Percentiles rank a stretch among this genome's conserved stretches.
Evolutionary conservation across 2,888 invertebrate species (phyloP).

Genomic region (Strigamia crassipes): DNA sequence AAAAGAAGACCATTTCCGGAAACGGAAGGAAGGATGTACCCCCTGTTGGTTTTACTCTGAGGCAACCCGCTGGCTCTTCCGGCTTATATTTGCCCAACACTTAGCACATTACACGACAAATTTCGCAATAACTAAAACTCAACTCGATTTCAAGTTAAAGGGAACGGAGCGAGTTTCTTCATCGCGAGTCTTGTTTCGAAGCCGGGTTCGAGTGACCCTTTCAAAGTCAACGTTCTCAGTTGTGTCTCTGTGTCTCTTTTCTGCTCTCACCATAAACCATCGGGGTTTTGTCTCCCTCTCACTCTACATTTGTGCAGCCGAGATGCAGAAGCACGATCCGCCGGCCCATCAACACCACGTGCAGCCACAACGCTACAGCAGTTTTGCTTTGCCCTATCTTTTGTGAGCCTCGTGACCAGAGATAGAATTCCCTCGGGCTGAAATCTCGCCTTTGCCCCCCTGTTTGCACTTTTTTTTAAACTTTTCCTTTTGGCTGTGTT

Average conservation of each 20-base stretch:
- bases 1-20: conserved; percentile 15
- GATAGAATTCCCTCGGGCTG: conserved; percentile 26
- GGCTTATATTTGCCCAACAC: conserved; percentile 18
- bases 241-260: background rate
- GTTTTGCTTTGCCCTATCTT: conserved; percentile 26
- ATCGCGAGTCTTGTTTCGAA: background rate
- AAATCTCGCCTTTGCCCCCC: background rate
- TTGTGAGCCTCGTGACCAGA: background rate
- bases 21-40: conserved; percentile 18
- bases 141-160: background rate
- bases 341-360: conserved; percentile 40
- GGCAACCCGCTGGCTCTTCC: conserved; percentile 19
- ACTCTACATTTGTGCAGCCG: conserved; percentile 8
- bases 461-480: background rate
- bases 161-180: background rate
- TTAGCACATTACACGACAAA: background rate
- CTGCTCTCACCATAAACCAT: conserved; percentile 36
- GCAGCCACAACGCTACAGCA: conserved; percentile 16
- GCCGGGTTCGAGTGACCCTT: background rate
- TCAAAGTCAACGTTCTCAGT: conserved; percentile 10
- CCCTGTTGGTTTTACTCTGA: conserved; percentile 7
- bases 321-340: conserved; percentile 22
- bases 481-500: background rate
- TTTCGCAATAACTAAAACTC: background rate
- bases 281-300: conserved; percentile 29